Evolutionary conservation across 2,113 vertebrate species (phyloP).

Genomic region (Spermophilus dauricus): DNA sequence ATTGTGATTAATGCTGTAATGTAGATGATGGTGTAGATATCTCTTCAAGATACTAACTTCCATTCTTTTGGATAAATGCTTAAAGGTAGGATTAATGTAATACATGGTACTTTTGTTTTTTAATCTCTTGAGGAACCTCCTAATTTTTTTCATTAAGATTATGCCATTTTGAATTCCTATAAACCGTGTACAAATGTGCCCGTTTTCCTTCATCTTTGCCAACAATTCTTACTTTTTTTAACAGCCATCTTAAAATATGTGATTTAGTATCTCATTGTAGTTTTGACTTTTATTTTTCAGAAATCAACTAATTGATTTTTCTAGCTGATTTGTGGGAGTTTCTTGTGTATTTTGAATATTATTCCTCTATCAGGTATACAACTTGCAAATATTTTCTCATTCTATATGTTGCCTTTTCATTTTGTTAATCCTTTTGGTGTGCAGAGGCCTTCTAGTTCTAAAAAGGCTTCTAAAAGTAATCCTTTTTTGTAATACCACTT

Average conservation of each 20-base stretch:
- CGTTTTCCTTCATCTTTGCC: neutral
- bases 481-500: neutral
- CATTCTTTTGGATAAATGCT: neutral
- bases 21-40: neutral
- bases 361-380: neutral
- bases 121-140: neutral
- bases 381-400: neutral
- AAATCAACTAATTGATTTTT: neutral
- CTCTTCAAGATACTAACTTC: neutral
- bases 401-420: neutral
- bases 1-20: neutral
- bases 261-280: neutral
- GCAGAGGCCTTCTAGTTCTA: neutral
- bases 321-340: neutral
- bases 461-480: neutral
- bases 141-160: neutral
- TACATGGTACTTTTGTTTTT: neutral
- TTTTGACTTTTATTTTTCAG: neutral
- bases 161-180: neutral
- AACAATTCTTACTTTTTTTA: neutral
- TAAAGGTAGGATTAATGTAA: neutral
- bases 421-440: neutral
- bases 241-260: neutral
- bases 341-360: neutral
- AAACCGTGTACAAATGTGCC: no score